Base-by-base conservation (phyloP, 92 coral and sea anemone genomes). In the Actinostola sp. region DNA sequence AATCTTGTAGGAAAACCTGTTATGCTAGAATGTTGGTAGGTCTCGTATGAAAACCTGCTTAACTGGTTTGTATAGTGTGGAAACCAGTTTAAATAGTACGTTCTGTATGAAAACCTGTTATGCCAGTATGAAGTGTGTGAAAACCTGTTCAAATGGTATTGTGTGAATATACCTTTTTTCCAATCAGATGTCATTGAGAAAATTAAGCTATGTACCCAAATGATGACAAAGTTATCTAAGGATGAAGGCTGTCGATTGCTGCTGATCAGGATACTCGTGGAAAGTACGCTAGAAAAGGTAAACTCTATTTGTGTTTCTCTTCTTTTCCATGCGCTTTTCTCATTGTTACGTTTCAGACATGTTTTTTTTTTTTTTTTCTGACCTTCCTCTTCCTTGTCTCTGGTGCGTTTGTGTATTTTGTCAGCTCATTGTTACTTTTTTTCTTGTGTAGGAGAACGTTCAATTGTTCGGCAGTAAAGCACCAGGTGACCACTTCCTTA, bases 271-370 rank as follows among this genome's bases (percentile, higher is more conserved):
- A 82, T 86, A 8, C 71, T 86, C 3, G 88, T 86, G 6, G 92
- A 86, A 56, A 79, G 81, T 25, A 68, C 79, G 1, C 45, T 86
- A n/a, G 61, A 76, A 52, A 82, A 86, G 91, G 91, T 81, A 76
- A 29, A 67, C 15, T 41, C 12, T 32, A 5, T 15, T 60, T 8
- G 9, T 52, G 49, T 9, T 9, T 9, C n/a, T n/a, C n/a, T n/a
- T 41, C 46, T 8, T 7, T 15, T 15, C 8, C 46, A 41, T 41
- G 8, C 8, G 46, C 8, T 41, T 41, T 7, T 15, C 46, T 41
- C 46, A 14, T 25, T 2, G 48, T n/a, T 8, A 19, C 13, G 30
- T 50, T 50, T 14, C 24, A 11, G 57, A 7, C n/a, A n/a, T n/a
- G n/a, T n/a, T n/a, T n/a, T n/a, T n/a, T n/a, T n/a, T n/a, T n/a